Base-by-base conservation (phyloP, 2,113 vertebrate species). In the Strigops habroptila region DNA sequence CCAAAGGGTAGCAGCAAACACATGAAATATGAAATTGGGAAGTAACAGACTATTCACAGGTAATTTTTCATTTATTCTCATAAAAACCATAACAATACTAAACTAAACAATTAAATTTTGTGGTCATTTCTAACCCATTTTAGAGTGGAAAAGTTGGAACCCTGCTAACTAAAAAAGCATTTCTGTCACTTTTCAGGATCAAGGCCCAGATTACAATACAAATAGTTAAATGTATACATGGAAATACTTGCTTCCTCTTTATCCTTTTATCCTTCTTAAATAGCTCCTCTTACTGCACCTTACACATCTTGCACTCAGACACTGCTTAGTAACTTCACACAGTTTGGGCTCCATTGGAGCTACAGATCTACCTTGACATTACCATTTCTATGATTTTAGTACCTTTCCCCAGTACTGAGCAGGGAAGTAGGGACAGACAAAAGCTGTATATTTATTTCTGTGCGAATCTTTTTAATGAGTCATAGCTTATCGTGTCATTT, bases 311-410 rank as follows among this genome's bases (percentile, higher is more conserved):
- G 18, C 19, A 71, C 57, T 8, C 23, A 80, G 23, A 30, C n/a
- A 41, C 1, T 3, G 22, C 25, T 41, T 31, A 59, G 12, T 4
- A 59, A 79, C 14, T 8, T 74, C 46, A 19, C 28, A 10, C 6
- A 0, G 1, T 35, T 10, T 57, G 24, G 16, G 16, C 31, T 68
- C 39, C 25, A 39, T 0, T 24, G 9, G 18, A 78, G 60, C 37
- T 83, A 39, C 55, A 88, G 39, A 67, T 39, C 17, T 39, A 33
- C 33, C 11, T 22, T 44, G 30, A 25, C 6, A 16, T n/a, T 60
- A 39, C 11, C 9, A 3, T 28, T 75, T 64, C 79, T 52, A 68
- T 6, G 19, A 5, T 41, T 75, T 70, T 17, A 59, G 27, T 27
- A 62, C 18, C 18, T 31, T 62, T 74, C 14, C 37, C 10, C 68